Evolutionary conservation across 2,113 vertebrate species (phyloP).

Genomic region (Brachyistius frenatus): DNA sequence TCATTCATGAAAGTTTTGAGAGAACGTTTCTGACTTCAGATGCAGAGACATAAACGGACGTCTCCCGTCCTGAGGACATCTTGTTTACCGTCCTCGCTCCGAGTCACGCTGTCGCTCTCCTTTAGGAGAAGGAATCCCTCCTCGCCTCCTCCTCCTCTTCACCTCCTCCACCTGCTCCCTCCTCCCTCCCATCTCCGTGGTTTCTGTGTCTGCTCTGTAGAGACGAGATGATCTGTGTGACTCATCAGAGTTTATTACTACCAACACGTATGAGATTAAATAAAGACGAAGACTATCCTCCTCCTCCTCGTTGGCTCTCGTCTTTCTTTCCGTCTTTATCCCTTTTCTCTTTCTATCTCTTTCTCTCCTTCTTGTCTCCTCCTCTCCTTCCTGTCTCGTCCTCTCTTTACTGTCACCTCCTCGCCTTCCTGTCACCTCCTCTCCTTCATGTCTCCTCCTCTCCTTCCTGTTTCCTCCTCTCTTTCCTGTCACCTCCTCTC

Average conservation of each 20-base stretch:
- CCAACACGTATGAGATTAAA: conserved; percentile 46
- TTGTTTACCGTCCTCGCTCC: too few species aligned
- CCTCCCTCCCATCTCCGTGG: neutral
- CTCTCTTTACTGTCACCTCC: too few species aligned
- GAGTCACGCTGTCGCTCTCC: too few species aligned
- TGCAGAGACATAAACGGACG: too few species aligned
- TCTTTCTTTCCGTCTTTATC: conserved; percentile 26
- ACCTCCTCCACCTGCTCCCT: neutral
- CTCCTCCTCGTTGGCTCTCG: neutral
- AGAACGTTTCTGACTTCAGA: too few species aligned
- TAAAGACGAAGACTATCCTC: conserved; percentile 23
- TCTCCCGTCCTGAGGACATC: too few species aligned
- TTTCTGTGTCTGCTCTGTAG: neutral
- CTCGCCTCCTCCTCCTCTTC: neutral
- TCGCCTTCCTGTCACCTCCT: neutral
- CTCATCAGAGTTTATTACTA: conserved; percentile 43
- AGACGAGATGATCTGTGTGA: conserved; percentile 56
- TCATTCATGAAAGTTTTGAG: too few species aligned
- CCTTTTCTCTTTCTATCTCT: neutral
- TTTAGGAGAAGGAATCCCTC: neutral
- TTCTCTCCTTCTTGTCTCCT: too few species aligned
- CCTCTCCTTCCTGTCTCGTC: neutral
- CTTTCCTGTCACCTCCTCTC: neutral
- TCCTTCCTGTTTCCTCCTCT: too few species aligned
- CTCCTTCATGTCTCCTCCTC: neutral